These are phyloP conservation scores for Eledone cirrhosa DNA, from an alignment of 2,888 invertebrate genomes.

Conservation along the genomic window DNA sequence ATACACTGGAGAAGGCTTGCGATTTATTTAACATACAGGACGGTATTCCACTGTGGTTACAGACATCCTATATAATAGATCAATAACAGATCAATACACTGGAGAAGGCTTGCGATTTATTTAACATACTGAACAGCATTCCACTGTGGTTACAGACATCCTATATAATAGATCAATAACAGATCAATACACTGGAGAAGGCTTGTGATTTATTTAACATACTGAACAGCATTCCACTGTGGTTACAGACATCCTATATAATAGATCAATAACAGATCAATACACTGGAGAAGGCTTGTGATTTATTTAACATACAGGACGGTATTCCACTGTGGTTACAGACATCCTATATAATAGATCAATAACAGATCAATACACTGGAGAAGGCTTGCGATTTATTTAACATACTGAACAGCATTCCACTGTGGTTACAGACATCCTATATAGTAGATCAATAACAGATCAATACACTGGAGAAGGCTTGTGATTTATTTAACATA, in stretches of 20 bases:
- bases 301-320: conserved; percentile 74
- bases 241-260: conserved; percentile 9
- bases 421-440: conserved; percentile 1
- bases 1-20: conserved; percentile 78
- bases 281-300: conserved; percentile 79
- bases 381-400: conserved; percentile 78
- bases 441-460: no score
- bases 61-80: conserved; percentile 7
- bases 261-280: no score
- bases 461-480: conserved; percentile 79
- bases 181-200: conserved; percentile 78
- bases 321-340: conserved; percentile 52
- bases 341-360: conserved; percentile 3
- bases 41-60: conserved; percentile 54
- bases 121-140: conserved; percentile 72
- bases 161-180: background rate
- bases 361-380: no score
- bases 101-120: conserved; percentile 78
- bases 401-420: conserved; percentile 71
- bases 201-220: conserved; percentile 76
- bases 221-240: conserved; percentile 67
- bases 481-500: conserved; percentile 76
- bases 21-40: conserved; percentile 75
- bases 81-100: no score
- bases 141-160: conserved; percentile 1